These are phyloP conservation scores for Malurus alboscapulatus DNA, from an alignment of 2,113 vertebrate genomes.

Conservation along the genomic window DNA sequence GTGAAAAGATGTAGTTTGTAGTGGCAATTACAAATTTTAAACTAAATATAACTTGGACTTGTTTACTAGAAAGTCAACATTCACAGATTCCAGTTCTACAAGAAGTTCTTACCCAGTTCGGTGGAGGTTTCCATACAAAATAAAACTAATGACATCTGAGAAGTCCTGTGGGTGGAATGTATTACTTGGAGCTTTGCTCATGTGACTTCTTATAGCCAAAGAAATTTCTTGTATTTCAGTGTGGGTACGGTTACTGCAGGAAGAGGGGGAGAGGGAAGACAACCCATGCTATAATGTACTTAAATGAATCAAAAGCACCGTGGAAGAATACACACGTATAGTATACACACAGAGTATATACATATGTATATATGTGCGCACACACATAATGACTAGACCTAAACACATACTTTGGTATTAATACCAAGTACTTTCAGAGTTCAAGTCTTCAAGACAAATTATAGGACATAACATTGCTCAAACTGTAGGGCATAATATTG, in stretches of 20 bases:
- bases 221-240: conserved; percentile 94
- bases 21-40: background rate
- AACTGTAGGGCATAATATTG: background rate
- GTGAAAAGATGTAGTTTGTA: background rate
- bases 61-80: background rate
- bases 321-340: background rate
- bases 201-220: conserved; percentile 89
- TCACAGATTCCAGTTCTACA: background rate
- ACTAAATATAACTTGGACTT: background rate
- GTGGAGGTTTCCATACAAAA: conserved; percentile 93
- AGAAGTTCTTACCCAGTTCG: conserved; percentile 85
- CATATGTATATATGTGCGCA: fast-evolving
- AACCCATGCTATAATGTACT: background rate
- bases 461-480: background rate
- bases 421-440: background rate
- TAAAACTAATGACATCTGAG: conserved; percentile 98
- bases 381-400: background rate
- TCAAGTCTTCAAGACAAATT: background rate
- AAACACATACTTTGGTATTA: background rate
- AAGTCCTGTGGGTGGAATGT: conserved; percentile 98
- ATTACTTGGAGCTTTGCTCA: conserved; percentile 92
- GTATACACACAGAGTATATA: background rate
- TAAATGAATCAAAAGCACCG: background rate
- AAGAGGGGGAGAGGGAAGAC: background rate
- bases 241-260: conserved; percentile 85